phyloP scores from a whole-genome alignment of 2,888 invertebrate genomes.

The Physocephala rufipes region DNA sequence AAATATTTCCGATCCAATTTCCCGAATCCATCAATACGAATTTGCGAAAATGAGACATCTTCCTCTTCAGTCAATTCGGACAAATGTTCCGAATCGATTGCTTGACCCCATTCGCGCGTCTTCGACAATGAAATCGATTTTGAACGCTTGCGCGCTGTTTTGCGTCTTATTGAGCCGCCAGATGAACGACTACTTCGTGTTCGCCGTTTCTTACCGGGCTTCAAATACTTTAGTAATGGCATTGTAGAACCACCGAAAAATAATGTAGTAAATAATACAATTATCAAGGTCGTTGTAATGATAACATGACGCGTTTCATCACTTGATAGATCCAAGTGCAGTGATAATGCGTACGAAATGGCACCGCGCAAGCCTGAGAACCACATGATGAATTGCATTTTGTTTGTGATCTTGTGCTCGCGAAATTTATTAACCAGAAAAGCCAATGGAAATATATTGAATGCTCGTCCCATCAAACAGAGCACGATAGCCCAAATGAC shows the following conservation, averaged over 20 bases:
- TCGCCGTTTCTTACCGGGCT: constrained; percentile 66
- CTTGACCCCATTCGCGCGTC: constrained; percentile 97
- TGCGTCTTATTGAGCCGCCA: constrained; percentile 3
- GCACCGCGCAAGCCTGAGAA: constrained; percentile 96
- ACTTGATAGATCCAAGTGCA: constrained; percentile 89
- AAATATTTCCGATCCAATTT: constrained; percentile 92
- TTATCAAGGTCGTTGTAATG: constrained; percentile 97
- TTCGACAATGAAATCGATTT: constrained; percentile 94
- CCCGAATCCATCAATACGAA: constrained; percentile 86
- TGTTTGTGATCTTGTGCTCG: constrained; percentile 96
- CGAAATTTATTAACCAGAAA: constrained; percentile 94
- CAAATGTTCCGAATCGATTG: constrained; percentile 91
- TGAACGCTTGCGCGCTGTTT: constrained; percentile 71
- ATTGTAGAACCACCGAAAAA: constrained; percentile 97
- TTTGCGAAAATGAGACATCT: constrained; percentile 83
- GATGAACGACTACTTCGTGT: constrained; percentile 53
- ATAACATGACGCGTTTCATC: constrained; percentile 96
- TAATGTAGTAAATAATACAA: constrained; percentile 94
- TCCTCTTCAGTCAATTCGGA: constrained; percentile 93
- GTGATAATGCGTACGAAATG: constrained; percentile 95
- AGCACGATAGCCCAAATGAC: constrained; percentile 95
- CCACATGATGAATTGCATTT: constrained; percentile 99
- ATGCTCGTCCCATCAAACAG: constrained; percentile 91
- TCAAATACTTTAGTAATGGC: constrained; percentile 92
- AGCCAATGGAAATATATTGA: constrained; percentile 96